Evolutionary conservation across 2,888 invertebrate genomes (phyloP).

Genomic region (Drosophila antonietae): DNA sequence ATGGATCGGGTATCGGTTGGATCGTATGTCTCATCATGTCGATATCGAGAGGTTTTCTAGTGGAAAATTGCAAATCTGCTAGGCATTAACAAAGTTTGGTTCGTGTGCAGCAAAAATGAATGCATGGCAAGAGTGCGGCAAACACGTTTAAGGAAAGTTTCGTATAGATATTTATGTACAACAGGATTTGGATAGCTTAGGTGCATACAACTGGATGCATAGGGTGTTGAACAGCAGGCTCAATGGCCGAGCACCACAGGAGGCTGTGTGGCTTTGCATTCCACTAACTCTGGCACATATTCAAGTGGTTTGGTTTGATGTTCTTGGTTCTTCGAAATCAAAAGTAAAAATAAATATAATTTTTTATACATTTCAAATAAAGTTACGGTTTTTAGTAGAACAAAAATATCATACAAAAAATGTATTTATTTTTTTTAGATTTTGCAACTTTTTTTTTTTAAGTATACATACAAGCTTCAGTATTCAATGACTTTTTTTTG

Average conservation of each 20-base stretch:
- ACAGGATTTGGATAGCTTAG: slow-evolving; percentile 10
- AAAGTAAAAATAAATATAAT: slow-evolving; percentile 16
- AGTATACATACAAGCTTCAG: slow-evolving; percentile 66
- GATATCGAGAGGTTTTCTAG: slow-evolving; percentile 10
- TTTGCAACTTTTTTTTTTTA: slow-evolving; percentile 51
- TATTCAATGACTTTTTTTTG: slow-evolving; percentile 57
- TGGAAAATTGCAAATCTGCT: slow-evolving; percentile 18
- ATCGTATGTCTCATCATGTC: slow-evolving; percentile 14
- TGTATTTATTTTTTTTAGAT: slow-evolving; percentile 4
- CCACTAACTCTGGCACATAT: slow-evolving; percentile 12
- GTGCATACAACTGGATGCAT: slow-evolving; percentile 47
- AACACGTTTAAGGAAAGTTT: slow-evolving; percentile 33
- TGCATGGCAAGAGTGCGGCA: slow-evolving; percentile 53
- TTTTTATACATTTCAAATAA: slow-evolving; percentile 15
- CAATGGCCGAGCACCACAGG: slow-evolving; percentile 21
- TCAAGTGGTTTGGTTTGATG: slow-evolving; percentile 15
- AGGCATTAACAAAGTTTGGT: slow-evolving; percentile 14
- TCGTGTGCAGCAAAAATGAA: slow-evolving; percentile 58
- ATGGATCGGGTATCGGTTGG: slow-evolving; percentile 8
- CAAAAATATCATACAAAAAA: slow-evolving; percentile 18
- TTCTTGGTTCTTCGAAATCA: slow-evolving; percentile 13
- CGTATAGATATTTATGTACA: slow-evolving; percentile 25
- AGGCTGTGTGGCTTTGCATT: slow-evolving; percentile 32
- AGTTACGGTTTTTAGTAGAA: slow-evolving; percentile 10
- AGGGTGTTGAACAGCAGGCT: slow-evolving; percentile 19